Conservation (phyloP, 2,888 invertebrate genomes). For the Latrodectus hesperus region DNA sequence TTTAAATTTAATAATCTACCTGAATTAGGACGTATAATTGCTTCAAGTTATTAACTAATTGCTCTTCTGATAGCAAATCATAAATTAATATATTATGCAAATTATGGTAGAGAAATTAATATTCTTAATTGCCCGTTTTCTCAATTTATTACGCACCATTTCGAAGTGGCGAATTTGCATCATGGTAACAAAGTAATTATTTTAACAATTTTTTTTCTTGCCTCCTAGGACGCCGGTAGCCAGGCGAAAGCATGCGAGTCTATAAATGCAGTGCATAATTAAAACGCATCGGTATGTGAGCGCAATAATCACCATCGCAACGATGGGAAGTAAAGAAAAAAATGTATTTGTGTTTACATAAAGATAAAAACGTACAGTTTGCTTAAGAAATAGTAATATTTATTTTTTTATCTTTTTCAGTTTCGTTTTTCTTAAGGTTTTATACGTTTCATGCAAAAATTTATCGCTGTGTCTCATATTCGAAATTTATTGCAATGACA, state of each 20-base stretch:
- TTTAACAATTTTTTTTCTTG: neutral
- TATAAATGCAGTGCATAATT: neutral
- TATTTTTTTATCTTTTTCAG: too few relatives aligned
- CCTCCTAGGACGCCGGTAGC: neutral
- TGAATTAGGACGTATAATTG: neutral
- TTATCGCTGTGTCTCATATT: too few relatives aligned
- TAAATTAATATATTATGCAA: conserved; percentile 31
- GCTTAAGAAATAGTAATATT: too few relatives aligned
- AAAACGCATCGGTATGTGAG: neutral
- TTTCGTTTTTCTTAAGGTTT: too few relatives aligned
- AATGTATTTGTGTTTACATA: too few relatives aligned
- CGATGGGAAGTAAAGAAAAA: too few relatives aligned
- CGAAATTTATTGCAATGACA: too few relatives aligned
- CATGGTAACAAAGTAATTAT: neutral
- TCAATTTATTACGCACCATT: neutral
- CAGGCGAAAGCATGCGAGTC: too few relatives aligned
- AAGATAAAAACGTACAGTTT: too few relatives aligned
- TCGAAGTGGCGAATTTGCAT: neutral
- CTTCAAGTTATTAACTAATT: conserved; percentile 1
- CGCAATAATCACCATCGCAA: neutral
- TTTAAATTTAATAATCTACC: neutral
- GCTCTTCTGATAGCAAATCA: conserved; percentile 13
- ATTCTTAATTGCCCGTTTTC: conserved; percentile 19
- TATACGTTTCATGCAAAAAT: too few relatives aligned
- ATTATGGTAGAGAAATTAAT: conserved; percentile 32